Evolutionary conservation across 2,113 vertebrate species (phyloP).

Genomic region (Cyprinodon tularosa): DNA sequence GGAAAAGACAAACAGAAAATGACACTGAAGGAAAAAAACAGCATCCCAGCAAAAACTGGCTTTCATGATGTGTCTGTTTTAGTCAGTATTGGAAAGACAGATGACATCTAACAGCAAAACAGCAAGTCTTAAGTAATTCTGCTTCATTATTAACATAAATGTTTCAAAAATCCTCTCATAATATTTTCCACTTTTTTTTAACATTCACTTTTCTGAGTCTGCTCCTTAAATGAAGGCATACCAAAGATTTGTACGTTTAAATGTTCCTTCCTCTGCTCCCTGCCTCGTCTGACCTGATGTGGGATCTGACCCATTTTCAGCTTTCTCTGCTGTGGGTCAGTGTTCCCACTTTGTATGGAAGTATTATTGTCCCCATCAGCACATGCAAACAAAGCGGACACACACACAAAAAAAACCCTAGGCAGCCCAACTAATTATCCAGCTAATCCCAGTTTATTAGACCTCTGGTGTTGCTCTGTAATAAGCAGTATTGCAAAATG

Average conservation of each 20-base stretch:
- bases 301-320: too few relatives aligned
- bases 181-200: too few relatives aligned
- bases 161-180: not conserved
- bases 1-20: constrained; percentile 32
- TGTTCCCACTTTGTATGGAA: too few relatives aligned
- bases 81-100: not conserved
- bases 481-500: not conserved
- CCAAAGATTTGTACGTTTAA: too few relatives aligned
- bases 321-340: too few relatives aligned
- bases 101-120: not conserved
- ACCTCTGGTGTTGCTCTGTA: not conserved
- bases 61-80: not conserved
- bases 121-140: not conserved
- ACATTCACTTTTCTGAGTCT: too few relatives aligned
- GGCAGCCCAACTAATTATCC: not conserved
- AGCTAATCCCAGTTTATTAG: not conserved
- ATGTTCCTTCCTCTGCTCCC: too few relatives aligned
- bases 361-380: too few relatives aligned
- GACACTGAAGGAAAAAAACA: constrained; percentile 26
- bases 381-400: too few relatives aligned
- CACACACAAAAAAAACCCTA: too few relatives aligned
- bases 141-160: not conserved
- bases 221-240: too few relatives aligned
- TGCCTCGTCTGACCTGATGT: too few relatives aligned
- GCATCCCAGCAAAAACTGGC: constrained; percentile 4